Conservation (phyloP, 2,113 vertebrate species). For the Elanoides forficatus region DNA sequence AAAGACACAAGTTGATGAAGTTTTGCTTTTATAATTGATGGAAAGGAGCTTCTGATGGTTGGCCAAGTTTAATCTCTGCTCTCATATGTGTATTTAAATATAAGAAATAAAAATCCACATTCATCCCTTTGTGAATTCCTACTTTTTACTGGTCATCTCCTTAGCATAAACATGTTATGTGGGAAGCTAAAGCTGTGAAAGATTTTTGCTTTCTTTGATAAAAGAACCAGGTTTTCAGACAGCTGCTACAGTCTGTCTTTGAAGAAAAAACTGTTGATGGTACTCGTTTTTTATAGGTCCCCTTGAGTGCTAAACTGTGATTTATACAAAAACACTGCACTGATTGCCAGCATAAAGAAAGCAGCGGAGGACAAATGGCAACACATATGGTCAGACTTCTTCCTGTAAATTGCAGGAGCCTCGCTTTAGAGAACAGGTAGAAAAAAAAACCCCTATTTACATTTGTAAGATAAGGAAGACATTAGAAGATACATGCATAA, state of each 20-base stretch:
- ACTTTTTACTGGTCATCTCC: neutral
- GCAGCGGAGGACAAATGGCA: slow-evolving; percentile 29
- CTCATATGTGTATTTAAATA: neutral
- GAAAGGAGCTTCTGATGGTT: neutral
- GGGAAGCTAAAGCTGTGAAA: neutral
- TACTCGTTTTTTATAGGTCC: neutral
- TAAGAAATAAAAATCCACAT: neutral
- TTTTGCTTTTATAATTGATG: neutral
- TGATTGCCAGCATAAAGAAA: neutral
- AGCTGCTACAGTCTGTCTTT: slow-evolving; percentile 9
- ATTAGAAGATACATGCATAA: neutral
- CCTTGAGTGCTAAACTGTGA: neutral
- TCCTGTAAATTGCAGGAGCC: neutral
- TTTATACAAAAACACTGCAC: neutral
- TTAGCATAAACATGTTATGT: neutral
- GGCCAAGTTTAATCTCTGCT: neutral
- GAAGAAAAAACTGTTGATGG: slow-evolving; percentile 4
- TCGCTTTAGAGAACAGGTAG: neutral
- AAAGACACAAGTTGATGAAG: neutral
- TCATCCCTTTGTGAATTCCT: neutral
- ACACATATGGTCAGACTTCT: neutral
- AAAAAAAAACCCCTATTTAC: neutral
- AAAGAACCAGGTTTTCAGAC: neutral
- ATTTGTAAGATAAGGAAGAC: neutral
- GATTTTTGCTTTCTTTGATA: neutral